Evolutionary conservation across 2,113 vertebrate genomes (phyloP), one percentile per base, ranked within the genome.

Genomic region (Notiomystis cincta): DNA sequence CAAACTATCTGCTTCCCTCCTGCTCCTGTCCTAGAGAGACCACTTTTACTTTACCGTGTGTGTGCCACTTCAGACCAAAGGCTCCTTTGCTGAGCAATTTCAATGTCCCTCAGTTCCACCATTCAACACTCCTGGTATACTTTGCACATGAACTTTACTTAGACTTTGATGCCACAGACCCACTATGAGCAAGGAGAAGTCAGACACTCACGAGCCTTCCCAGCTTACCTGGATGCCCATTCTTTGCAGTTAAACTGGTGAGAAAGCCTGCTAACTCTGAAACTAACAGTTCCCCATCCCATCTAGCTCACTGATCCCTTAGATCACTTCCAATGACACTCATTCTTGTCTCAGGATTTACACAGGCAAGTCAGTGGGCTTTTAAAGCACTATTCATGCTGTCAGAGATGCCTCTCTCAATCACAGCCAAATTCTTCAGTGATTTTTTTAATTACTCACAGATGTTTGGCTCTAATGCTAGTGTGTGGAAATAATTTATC

Each of bases 361-460:
- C 38, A 89, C 10, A 5, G 30, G 27, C 53, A 93, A 87, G 91
- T 84, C 67, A 62, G 65, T 64, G 15, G 51, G 42, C 70, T 96
- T 87, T 87, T 71, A 93, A 97, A 97, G 54, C 21, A 22, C 81
- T 62, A 58, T 33, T 51, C 27, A 69, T 38, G n/a, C 72, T 90
- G 66, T 65, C 5, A 0, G 95, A 97, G 96, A 85, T 44, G 91
- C 65, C 60, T 89, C 75, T 35, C 82, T 93, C 94, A 51, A 87
- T 18, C 58, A 95, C 82, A 96, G 82, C 48, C 90, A 93, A 94
- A 92, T 89, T 94, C 95, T 97, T 93, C 65, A 58, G 95, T 33
- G 80, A 82, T 93, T 80, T 93, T 88, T 95, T 96, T 96, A 98
- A 97, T 97, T 97, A 97, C 70, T 37, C 96, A 90, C 96, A 98